A percentile compares a stretch with the other conserved stretches of the same genome.
These are phyloP conservation scores for Crenuchus spilurus DNA, from an alignment of 2,797 vertebrate species.

Conservation along the genomic window DNA sequence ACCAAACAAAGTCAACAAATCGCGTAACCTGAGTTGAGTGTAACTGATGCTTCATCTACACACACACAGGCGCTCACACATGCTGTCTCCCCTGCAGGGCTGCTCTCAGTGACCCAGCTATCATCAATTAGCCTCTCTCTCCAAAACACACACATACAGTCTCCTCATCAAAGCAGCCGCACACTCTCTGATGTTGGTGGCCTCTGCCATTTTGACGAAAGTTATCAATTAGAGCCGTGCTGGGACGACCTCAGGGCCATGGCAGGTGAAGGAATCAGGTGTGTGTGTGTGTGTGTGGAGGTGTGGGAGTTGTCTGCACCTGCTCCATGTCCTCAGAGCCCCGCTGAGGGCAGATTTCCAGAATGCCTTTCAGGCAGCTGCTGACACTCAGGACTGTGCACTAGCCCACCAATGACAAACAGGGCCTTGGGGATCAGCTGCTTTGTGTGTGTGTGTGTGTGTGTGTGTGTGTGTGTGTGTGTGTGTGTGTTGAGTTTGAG, in stretches of 20 bases:
- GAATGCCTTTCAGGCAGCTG: constrained; percentile 80
- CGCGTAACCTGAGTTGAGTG: constrained; percentile 32
- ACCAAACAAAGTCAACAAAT: constrained; percentile 36
- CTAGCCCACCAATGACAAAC: constrained; percentile 19
- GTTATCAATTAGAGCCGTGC: constrained; percentile 23
- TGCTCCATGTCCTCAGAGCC: constrained; percentile 76
- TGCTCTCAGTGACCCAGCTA: constrained; percentile 53
- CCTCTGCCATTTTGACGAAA: constrained; percentile 39
- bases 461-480: constrained; percentile 32
- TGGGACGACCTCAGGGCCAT: constrained; percentile 6
- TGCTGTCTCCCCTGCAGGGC: constrained; percentile 49
- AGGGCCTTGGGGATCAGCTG: constrained; percentile 42
- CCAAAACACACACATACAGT: constrained; percentile 32
- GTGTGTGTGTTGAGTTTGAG: constrained; percentile 36
- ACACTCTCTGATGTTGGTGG: constrained; percentile 47
- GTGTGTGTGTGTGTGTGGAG: constrained; percentile 61
- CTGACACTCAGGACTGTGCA: constrained; percentile 68
- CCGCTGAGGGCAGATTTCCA: constrained; percentile 68
- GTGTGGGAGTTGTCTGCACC: constrained; percentile 73
- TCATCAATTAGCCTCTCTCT: constrained; percentile 66
- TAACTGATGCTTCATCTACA: constrained; percentile 22
- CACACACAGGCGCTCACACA: constrained; percentile 38
- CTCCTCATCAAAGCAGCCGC: constrained; percentile 55
- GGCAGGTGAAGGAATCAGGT: constrained; percentile 73
- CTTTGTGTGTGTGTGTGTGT: constrained; percentile 21